phyloP scores from a whole-genome alignment of 2,797 vertebrate genomes.

The Xyrichtys novacula region DNA sequence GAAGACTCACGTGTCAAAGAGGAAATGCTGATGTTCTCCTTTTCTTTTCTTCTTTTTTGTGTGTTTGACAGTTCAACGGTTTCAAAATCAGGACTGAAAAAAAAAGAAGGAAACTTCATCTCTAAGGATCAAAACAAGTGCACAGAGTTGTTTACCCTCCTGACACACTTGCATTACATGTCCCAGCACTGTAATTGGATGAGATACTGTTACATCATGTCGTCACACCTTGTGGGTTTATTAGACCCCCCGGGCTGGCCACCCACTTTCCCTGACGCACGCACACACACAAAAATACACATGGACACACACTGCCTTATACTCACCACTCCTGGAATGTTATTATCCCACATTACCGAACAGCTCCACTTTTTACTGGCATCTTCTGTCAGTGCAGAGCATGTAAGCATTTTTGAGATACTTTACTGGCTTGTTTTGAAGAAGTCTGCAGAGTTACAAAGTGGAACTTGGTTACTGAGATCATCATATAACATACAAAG shows the following conservation, averaged over 20 bases:
- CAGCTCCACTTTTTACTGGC: conserved; percentile 19
- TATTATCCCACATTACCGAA: conserved; percentile 33
- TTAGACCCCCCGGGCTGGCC: conserved; percentile 26
- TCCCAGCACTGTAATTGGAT: conserved; percentile 38
- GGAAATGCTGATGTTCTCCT: conserved; percentile 76
- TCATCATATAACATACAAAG: conserved; percentile 4
- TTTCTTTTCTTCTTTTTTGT: conserved; percentile 54
- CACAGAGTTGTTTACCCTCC: conserved; percentile 57
- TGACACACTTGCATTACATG: conserved; percentile 53
- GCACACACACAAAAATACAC: conserved; percentile 10
- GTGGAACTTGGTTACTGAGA: conserved; percentile 19
- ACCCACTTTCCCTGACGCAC: conserved; percentile 6
- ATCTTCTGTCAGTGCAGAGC: conserved; percentile 11
- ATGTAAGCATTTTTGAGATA: conserved; percentile 24
- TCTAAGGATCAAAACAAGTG: conserved; percentile 41
- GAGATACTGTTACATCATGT: conserved; percentile 54
- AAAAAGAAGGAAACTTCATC: conserved; percentile 71
- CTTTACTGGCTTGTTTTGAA: conserved; percentile 50
- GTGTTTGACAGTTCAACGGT: conserved; percentile 61
- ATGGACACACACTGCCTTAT: background rate
- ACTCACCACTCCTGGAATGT: conserved; percentile 37
- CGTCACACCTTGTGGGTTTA: conserved; percentile 47
- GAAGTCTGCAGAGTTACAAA: conserved; percentile 2
- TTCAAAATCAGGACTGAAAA: conserved; percentile 59
- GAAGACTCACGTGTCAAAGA: conserved; percentile 66